Base-by-base conservation (phyloP, 2,888 invertebrate species). In the Clistopyga incitator region DNA sequence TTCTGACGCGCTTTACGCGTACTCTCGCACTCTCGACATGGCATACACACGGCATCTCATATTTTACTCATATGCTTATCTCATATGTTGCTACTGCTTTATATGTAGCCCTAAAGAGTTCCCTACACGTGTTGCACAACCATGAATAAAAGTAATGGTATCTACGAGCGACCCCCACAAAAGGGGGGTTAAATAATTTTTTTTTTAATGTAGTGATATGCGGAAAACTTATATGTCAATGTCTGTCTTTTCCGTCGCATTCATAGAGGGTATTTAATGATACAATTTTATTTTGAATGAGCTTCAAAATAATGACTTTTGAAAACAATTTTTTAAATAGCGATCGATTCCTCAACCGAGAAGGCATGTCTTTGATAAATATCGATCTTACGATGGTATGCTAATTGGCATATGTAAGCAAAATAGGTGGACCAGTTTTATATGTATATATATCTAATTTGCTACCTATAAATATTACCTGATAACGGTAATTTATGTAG, bases 1-100 rank as follows among this genome's bases (percentile, higher is more conserved):
- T 82, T 54, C 78, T 64, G 45, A 72, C 67, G 52, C 76, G 74
- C 71, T 78, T 67, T 65, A 64, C 72, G 52, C 78, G 82, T 56
- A 61, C 61, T 68, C 67, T 56, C 70, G 67, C 78, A 67, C 56
- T 82, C 59, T 74, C 77, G 10, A 45, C 65, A 70, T 38, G 42
- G 38, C 52, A 13, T 18, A 45, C 52, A 56, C 52, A 47, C 61
- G 50, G 47, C 47, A 59, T n/a, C n/a, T n/a, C n/a, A n/a, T n/a
- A n/a, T n/a, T n/a, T n/a, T n/a, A n/a, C n/a, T n/a, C n/a, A n/a
- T n/a, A n/a, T n/a, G n/a, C n/a, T 59, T 56, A 77, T 71, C 52
- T n/a, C 4, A 2, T 15, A 13, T n/a, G 38, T 8, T 25, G 25
- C 38, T 65, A 42, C n/a, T 64, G 3, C 3, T 50, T 3, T 50